These are phyloP conservation scores for Aphis gossypii DNA, from an alignment of 1,140 invertebrate genomes.

Conservation along the genomic window DNA sequence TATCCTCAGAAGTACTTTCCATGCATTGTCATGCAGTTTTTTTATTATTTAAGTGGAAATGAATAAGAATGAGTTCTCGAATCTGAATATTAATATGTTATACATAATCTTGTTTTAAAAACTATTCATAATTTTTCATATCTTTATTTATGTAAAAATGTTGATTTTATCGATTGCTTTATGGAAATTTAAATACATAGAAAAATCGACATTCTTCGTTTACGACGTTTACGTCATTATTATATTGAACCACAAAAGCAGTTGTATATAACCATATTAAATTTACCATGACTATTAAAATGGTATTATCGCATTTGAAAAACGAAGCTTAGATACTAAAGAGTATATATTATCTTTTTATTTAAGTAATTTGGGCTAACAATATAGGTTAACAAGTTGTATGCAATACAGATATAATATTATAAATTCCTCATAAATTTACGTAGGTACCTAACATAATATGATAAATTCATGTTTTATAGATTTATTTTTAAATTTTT, in stretches of 20 bases:
- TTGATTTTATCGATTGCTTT: background rate
- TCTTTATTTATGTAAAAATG: conserved; percentile 4
- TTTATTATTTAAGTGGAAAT: conserved; percentile 17
- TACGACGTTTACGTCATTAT: background rate
- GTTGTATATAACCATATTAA: background rate
- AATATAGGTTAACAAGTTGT: background rate
- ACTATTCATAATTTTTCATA: conserved; percentile 40
- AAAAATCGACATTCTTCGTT: background rate
- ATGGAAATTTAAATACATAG: background rate
- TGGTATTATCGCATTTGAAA: background rate
- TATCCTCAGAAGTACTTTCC: background rate
- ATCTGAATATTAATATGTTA: conserved; percentile 27
- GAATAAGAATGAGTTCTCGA: conserved; percentile 21
- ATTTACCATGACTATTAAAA: background rate
- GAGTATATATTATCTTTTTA: background rate
- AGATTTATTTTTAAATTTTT: background rate
- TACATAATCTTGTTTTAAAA: conserved; percentile 27
- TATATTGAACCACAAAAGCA: background rate
- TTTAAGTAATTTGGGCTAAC: background rate
- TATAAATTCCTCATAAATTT: background rate
- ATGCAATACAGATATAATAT: background rate
- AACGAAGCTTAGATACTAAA: background rate
- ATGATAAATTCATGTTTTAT: too few relatives aligned
- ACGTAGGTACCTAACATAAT: too few relatives aligned
- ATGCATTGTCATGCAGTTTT: conserved; percentile 15